Conservation (phyloP, 2,113 vertebrate genomes). For the Anoplopoma fimbria region DNA sequence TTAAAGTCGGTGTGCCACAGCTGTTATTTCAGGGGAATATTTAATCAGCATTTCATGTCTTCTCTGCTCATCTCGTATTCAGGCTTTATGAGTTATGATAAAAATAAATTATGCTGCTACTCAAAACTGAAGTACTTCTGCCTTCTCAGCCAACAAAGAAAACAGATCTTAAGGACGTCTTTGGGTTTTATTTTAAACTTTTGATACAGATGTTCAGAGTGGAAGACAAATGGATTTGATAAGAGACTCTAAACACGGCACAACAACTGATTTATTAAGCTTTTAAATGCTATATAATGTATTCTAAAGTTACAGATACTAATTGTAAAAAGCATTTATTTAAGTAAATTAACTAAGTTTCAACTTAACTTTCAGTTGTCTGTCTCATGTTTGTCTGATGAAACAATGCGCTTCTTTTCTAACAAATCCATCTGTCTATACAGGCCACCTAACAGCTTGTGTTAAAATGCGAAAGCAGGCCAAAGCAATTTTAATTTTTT, state of each 20-base stretch:
- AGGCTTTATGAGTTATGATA: not conserved
- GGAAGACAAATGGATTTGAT: not conserved
- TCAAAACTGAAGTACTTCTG: not conserved
- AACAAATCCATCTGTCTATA: not conserved
- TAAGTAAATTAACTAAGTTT: not conserved
- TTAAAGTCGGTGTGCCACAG: not conserved
- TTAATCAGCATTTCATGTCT: not conserved
- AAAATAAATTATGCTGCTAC: not conserved
- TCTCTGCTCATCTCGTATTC: not conserved
- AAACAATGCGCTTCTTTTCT: too few species aligned
- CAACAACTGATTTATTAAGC: not conserved
- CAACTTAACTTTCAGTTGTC: not conserved
- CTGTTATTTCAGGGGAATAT: not conserved
- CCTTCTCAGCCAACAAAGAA: not conserved
- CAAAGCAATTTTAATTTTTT: not conserved
- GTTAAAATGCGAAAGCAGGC: too few species aligned
- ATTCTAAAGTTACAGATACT: not conserved
- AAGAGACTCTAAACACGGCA: not conserved
- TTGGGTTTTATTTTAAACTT: not conserved
- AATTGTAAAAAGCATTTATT: not conserved
- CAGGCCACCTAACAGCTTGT: too few species aligned
- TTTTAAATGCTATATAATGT: not conserved
- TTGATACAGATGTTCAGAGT: not conserved
- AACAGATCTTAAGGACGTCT: not conserved
- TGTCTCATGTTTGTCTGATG: not conserved